Conservation (phyloP, 1,140 invertebrate species). For the Drosophila pseudoananassae region DNA sequence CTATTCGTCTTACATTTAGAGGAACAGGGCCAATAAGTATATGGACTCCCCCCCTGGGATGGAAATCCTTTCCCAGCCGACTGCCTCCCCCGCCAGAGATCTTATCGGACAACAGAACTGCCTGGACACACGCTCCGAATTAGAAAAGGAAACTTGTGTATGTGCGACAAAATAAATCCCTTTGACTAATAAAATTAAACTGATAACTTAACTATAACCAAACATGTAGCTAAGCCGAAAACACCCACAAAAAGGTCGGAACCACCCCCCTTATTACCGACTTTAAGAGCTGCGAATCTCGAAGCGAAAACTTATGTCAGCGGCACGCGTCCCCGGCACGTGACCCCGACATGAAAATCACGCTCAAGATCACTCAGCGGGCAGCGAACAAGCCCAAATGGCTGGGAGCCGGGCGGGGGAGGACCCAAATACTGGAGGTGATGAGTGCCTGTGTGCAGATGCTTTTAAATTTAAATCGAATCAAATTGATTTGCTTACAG, state of each 20-base stretch:
- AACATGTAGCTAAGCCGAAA: slow-evolving; percentile 52
- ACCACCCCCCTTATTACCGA: slow-evolving; percentile 6
- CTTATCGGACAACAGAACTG: slow-evolving; percentile 39
- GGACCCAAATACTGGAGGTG: slow-evolving; percentile 4
- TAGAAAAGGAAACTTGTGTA: slow-evolving; percentile 6
- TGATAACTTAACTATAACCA: slow-evolving; percentile 75
- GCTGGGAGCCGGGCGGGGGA: background rate
- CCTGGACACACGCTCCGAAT: slow-evolving; percentile 15
- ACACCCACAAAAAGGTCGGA: slow-evolving; percentile 25
- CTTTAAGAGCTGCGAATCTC: slow-evolving; percentile 33
- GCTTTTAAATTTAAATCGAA: slow-evolving; percentile 83
- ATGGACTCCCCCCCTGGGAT: background rate
- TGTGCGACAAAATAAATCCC: slow-evolving; percentile 30
- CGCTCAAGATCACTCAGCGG: slow-evolving; percentile 64
- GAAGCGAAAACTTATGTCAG: slow-evolving; percentile 77
- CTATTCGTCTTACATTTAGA: background rate
- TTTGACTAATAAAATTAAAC: slow-evolving; percentile 76
- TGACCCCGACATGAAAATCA: slow-evolving; percentile 80
- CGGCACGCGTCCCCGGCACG: slow-evolving; percentile 72
- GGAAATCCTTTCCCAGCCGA: background rate
- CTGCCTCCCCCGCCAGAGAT: background rate
- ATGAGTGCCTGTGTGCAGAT: slow-evolving; percentile 53
- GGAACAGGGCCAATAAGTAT: background rate
- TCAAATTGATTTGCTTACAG: slow-evolving; percentile 77
- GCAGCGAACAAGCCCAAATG: slow-evolving; percentile 7